A percentile compares a stretch with the other conserved stretches of the same genome.
Conservation (phyloP, 2,888 invertebrate genomes). For the Rotaria macrura region DNA sequence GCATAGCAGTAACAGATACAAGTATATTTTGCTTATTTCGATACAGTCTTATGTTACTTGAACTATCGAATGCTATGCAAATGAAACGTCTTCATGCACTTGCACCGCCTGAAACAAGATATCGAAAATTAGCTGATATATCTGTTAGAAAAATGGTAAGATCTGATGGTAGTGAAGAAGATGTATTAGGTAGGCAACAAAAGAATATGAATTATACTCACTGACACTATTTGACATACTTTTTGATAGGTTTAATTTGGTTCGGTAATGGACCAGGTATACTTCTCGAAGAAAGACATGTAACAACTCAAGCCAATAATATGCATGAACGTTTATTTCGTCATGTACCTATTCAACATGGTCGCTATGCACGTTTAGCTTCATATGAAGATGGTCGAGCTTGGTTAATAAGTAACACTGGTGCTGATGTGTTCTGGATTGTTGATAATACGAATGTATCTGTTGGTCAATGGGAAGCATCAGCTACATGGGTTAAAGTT, state of each 20-base stretch:
- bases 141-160: not conserved
- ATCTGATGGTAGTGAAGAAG: not conserved
- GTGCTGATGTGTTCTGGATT: not conserved
- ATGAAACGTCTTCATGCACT: constrained; percentile 12
- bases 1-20: not conserved
- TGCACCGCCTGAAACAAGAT: not conserved
- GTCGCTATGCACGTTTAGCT: not conserved
- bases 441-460: not conserved
- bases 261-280: not conserved
- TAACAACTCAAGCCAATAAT: not conserved
- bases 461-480: not conserved
- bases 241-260: not conserved
- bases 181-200: not conserved
- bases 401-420: not conserved
- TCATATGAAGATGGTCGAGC: not conserved
- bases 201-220: too few species aligned
- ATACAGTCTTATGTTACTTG: not conserved
- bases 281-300: not conserved
- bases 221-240: rapidly evolving
- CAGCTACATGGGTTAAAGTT: not conserved
- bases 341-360: not conserved
- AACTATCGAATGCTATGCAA: not conserved
- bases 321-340: not conserved
- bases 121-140: not conserved
- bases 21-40: not conserved